These are phyloP conservation scores for Rhadinocentrus ornatus DNA, from an alignment of 2,797 vertebrate genomes.

Conservation along the genomic window DNA sequence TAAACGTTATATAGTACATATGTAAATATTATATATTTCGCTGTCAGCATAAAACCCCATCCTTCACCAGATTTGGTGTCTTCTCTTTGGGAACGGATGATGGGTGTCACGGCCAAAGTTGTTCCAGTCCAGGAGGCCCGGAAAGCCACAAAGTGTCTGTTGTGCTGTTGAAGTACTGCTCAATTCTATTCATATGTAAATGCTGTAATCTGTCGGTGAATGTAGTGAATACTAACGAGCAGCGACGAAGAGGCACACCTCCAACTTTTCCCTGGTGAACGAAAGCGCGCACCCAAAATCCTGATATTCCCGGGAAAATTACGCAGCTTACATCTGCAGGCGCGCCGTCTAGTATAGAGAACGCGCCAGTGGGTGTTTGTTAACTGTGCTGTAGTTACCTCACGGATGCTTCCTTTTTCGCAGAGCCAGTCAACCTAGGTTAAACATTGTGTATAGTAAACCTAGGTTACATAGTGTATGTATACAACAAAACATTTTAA, in stretches of 20 bases:
- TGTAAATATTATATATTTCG: background rate
- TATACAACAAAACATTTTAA: background rate
- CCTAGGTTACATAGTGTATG: background rate
- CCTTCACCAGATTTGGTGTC: conserved; percentile 29
- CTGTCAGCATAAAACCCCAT: conserved; percentile 5
- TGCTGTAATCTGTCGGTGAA: conserved; percentile 83
- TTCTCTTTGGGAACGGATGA: conserved; percentile 61
- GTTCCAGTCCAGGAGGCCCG: conserved; percentile 76
- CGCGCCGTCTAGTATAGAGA: conserved; percentile 22
- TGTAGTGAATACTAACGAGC: conserved; percentile 85
- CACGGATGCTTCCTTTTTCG: conserved; percentile 50
- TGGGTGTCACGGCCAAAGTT: conserved; percentile 69
- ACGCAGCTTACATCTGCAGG: conserved; percentile 42
- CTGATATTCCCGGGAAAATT: conserved; percentile 34
- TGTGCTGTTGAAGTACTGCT: conserved; percentile 85
- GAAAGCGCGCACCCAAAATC: conserved; percentile 43
- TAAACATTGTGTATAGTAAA: conserved; percentile 33
- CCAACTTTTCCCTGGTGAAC: conserved; percentile 38
- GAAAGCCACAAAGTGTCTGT: conserved; percentile 87
- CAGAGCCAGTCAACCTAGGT: conserved; percentile 36
- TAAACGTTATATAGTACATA: background rate
- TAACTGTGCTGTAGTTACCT: conserved; percentile 51
- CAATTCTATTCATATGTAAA: conserved; percentile 87
- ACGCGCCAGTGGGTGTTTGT: conserved; percentile 62
- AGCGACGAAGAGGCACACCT: conserved; percentile 45